Evolutionary conservation across 2,797 vertebrate species (phyloP).

Genomic region (Vespertilio murinus): DNA sequence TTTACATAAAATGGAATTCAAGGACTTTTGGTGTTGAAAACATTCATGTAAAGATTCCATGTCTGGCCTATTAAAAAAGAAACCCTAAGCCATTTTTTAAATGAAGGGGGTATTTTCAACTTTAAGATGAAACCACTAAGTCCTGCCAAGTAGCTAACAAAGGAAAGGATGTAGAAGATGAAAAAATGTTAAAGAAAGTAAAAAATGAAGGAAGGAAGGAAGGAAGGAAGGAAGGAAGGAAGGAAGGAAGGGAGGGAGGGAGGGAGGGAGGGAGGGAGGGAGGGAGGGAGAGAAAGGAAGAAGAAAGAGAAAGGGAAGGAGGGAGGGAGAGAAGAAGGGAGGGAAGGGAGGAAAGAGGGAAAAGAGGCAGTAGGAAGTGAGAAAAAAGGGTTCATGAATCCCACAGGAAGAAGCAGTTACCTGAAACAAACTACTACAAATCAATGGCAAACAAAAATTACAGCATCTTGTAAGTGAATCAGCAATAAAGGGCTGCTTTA

Average conservation of each 20-base stretch:
- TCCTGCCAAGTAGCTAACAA: background rate
- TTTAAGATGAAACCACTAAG: slow-evolving; percentile 53
- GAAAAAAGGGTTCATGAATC: background rate
- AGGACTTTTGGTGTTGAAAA: slow-evolving; percentile 36
- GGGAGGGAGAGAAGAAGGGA: background rate
- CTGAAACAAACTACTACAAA: slow-evolving; percentile 36
- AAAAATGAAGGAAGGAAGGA: background rate
- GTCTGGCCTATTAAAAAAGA: slow-evolving; percentile 17
- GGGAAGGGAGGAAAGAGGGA: background rate
- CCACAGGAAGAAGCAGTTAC: background rate
- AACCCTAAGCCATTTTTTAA: background rate
- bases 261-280: background rate
- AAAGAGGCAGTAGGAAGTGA: background rate
- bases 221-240: background rate
- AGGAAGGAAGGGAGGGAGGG: background rate
- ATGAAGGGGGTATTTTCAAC: background rate
- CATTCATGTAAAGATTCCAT: slow-evolving; percentile 7
- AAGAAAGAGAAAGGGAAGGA: background rate
- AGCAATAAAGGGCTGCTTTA: background rate
- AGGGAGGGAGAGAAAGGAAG: background rate
- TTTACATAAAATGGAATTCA: slow-evolving; percentile 38
- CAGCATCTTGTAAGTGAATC: background rate
- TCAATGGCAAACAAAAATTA: background rate
- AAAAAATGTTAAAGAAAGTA: background rate
- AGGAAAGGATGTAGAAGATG: background rate